phyloP scores from a whole-genome alignment of 2,113 vertebrate genomes.

The Cryptomyrus ogoouensis region DNA sequence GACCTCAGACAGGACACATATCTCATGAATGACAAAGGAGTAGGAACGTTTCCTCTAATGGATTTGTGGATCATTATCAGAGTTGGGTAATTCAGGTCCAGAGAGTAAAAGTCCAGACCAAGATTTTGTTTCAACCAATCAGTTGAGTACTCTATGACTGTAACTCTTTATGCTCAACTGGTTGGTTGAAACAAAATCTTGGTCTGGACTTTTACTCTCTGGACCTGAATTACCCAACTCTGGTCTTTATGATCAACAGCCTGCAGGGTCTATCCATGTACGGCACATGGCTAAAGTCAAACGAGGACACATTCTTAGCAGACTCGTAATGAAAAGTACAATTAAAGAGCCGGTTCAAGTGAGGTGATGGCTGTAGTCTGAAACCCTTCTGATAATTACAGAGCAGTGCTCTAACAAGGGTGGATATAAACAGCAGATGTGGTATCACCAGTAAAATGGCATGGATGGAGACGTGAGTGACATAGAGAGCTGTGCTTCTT shows the following conservation, averaged over 20 bases:
- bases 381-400: neutral
- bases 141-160: no score
- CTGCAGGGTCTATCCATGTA: neutral
- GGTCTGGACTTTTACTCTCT: no score
- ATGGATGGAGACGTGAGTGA: neutral
- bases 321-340: constrained; percentile 1
- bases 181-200: no score
- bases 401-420: neutral
- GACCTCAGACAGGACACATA: neutral
- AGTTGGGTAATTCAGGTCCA: no score
- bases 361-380: neutral
- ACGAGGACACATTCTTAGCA: neutral
- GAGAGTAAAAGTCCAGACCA: no score
- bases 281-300: neutral
- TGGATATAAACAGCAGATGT: constrained; percentile 4
- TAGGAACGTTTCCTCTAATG: neutral
- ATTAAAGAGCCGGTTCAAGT: neutral
- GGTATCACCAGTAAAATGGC: neutral
- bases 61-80: no score
- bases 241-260: neutral
- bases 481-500: neutral
- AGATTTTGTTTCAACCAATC: no score
- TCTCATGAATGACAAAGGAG: neutral
- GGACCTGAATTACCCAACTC: no score
- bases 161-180: no score